phyloP scores from a whole-genome alignment of 92 coral and sea anemone genomes.

The Umimayanthus kanabou region DNA sequence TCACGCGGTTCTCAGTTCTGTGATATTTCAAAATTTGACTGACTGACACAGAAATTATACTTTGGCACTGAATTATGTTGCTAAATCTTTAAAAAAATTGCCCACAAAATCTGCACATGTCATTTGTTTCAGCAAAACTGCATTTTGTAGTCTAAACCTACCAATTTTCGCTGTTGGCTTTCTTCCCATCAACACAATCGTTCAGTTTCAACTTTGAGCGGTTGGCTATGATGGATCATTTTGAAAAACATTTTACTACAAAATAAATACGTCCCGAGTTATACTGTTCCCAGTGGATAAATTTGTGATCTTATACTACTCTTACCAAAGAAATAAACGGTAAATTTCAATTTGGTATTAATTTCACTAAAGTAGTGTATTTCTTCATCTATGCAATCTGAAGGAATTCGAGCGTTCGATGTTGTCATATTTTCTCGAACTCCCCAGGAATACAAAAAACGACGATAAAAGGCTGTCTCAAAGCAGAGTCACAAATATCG shows the following conservation, averaged over 20 bases:
- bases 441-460: conserved; percentile 77
- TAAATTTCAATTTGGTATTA: conserved; percentile 25
- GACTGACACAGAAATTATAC: neutral
- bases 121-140: neutral
- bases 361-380: neutral
- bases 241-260: conserved; percentile 29
- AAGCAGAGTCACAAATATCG: conserved; percentile 46
- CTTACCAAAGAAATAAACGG: conserved; percentile 14
- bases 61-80: neutral
- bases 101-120: neutral
- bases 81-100: neutral
- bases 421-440: conserved; percentile 67
- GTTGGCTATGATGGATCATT: conserved; percentile 58
- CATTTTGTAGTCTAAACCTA: conserved; percentile 11
- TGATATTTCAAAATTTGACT: conserved; percentile 31
- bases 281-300: neutral
- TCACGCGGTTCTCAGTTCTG: conserved; percentile 36
- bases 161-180: conserved; percentile 49
- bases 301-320: neutral
- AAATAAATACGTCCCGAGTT: neutral
- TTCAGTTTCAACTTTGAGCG: conserved; percentile 83
- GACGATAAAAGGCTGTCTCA: conserved; percentile 66
- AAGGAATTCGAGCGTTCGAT: conserved; percentile 74
- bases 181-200: conserved; percentile 79
- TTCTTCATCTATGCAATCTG: conserved; percentile 52